A percentile compares a stretch with the other conserved stretches of the same genome.
These are phyloP conservation scores for Oncopeltus fasciatus DNA, from an alignment of 1,140 invertebrate genomes.

Conservation along the genomic window DNA sequence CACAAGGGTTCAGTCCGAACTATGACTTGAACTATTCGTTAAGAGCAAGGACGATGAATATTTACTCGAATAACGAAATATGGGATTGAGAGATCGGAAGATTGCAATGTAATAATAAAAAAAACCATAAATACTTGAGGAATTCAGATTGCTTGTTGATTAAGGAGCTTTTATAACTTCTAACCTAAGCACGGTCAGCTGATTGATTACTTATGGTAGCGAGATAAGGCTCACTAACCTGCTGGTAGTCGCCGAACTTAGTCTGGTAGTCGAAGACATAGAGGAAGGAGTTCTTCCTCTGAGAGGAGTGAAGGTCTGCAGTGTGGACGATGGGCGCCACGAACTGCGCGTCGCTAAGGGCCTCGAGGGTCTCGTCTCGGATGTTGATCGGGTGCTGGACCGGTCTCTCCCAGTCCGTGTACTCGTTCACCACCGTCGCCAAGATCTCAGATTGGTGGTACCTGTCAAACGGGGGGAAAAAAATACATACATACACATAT, in stretches of 20 bases:
- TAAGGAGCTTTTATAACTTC: too few species aligned
- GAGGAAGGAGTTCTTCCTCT: slow-evolving; percentile 67
- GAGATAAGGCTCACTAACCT: slow-evolving; percentile 38
- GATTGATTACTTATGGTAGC: too few species aligned
- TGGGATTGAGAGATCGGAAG: too few species aligned
- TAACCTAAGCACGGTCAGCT: too few species aligned
- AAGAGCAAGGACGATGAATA: too few species aligned
- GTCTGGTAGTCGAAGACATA: slow-evolving; percentile 92
- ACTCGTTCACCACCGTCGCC: slow-evolving; percentile 86
- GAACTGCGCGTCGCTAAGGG: slow-evolving; percentile 81
- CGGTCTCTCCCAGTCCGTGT: slow-evolving; percentile 90
- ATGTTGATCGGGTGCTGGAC: slow-evolving; percentile 69
- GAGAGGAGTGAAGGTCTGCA: slow-evolving; percentile 77
- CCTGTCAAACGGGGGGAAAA: slow-evolving; percentile 16
- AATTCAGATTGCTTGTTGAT: too few species aligned
- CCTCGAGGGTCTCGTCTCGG: slow-evolving; percentile 81
- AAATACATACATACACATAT: too few species aligned
- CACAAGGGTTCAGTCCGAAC: too few species aligned
- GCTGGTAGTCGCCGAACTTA: slow-evolving; percentile 75
- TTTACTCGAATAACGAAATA: too few species aligned
- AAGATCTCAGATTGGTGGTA: slow-evolving; percentile 64
- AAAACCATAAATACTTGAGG: too few species aligned
- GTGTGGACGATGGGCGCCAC: slow-evolving; percentile 85
- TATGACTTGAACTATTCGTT: too few species aligned
- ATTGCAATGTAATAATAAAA: too few species aligned